Evolutionary conservation across 1,140 invertebrate species (phyloP), one percentile per base, ranked within the genome.

Genomic region (Centruroides vittatus): DNA sequence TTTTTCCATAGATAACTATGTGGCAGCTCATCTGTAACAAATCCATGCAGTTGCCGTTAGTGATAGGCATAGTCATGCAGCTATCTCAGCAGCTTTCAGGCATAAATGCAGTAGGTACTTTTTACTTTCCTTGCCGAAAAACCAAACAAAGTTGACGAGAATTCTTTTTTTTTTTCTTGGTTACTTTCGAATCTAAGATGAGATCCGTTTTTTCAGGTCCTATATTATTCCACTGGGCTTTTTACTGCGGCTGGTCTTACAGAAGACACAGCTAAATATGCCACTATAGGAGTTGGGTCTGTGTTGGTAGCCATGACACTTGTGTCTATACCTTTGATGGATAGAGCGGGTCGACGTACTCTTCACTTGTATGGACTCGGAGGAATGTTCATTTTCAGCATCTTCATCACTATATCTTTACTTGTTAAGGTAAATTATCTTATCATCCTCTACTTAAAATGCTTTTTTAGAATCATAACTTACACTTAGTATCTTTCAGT

Each of bases 231-330:
- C 41, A 93, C 89, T 48, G 85, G 80, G 66, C 81, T 98, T 65
- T 98, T 97, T 73, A 85, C 82, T 66, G 87, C 82, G 68, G 92
- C 93, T 56, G 93, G 93, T 55, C 76, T 98, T 66, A 83, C 84
- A 36, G 84, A 89, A 58, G 85, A 73, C 5, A 64, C 71, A 41
- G 78, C 79, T 54, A 76, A 75, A 49, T 77, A 79, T 65, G 91
- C 93, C 47, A 98, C 93, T 47, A 95, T 98, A 74, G 94, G 93
- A 65, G 95, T 98, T 65, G 94, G 94, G 58, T 83, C 84, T 55
- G 93, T 98, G 67, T 99, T 98, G 87, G 93, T 98, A 0, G 78
- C 84, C 57, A 94, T 96, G 88, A 98, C 95, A 3, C 76, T 98
- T 61, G 85, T 97, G 52, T 95, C 94, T 51, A 88, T 99, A 70